Conservation (phyloP, 2,113 vertebrate species). For the Coptodon rendalli region DNA sequence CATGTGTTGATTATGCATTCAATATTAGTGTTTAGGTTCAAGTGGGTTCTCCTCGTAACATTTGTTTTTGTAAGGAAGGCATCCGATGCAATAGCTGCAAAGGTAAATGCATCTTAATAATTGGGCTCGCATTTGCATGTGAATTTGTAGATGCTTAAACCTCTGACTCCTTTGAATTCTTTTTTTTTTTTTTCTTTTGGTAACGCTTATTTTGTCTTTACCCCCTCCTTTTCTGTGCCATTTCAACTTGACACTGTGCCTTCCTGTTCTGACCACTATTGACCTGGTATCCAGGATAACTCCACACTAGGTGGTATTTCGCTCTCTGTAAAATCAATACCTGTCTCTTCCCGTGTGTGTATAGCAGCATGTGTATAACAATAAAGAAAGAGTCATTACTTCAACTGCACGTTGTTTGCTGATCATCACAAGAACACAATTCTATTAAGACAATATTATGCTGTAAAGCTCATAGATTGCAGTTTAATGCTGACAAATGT, state of each 20-base stretch:
- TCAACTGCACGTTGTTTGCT: neutral
- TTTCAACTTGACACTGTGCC: conserved; percentile 69
- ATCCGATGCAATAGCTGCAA: conserved; percentile 12
- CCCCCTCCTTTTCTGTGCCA: conserved; percentile 43
- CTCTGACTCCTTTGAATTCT: conserved; percentile 5
- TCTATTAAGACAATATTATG: neutral
- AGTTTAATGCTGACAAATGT: neutral
- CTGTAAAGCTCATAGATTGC: neutral
- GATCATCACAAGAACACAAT: neutral
- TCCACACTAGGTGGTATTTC: conserved; percentile 53
- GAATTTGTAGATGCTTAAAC: conserved; percentile 8
- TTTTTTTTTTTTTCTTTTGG: neutral
- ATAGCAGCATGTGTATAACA: conserved; percentile 69
- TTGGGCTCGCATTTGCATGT: conserved; percentile 55
- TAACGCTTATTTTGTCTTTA: conserved; percentile 24
- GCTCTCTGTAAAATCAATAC: conserved; percentile 47
- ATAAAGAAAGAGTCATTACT: conserved; percentile 57
- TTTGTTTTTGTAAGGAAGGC: conserved; percentile 6
- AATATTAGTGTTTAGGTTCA: conserved; percentile 14
- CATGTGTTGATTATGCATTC: conserved; percentile 47
- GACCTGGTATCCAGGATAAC: conserved; percentile 74
- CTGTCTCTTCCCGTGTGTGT: conserved; percentile 39
- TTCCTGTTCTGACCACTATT: conserved; percentile 66
- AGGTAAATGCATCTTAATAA: conserved; percentile 21
- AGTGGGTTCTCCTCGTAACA: conserved; percentile 11